Evolutionary conservation across 2,797 vertebrate species (phyloP).

Genomic region (Phalanger gymnotis): DNA sequence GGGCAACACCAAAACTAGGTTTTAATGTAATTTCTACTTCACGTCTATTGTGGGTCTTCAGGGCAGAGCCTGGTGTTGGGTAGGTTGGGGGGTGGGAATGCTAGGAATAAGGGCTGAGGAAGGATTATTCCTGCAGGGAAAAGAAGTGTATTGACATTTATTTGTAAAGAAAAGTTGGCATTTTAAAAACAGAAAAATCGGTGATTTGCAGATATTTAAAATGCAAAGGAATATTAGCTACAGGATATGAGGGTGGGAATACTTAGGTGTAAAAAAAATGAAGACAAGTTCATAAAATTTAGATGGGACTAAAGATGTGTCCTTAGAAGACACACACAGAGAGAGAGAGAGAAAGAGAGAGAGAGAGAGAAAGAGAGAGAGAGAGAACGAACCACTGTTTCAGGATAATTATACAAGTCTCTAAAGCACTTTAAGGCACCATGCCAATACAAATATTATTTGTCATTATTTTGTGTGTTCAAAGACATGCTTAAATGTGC

Average conservation of each 20-base stretch:
- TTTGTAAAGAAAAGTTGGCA: not conserved
- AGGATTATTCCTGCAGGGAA: not conserved
- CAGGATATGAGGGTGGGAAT: not conserved
- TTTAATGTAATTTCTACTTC: not conserved
- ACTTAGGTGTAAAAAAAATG: not conserved
- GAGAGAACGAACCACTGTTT: not conserved
- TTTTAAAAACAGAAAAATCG: not conserved
- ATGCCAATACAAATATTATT: constrained; percentile 2
- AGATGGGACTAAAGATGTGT: not conserved
- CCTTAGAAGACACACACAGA: not conserved
- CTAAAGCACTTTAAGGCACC: not conserved
- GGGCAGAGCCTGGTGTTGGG: not conserved
- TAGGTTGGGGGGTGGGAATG: not conserved
- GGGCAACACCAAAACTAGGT: not conserved
- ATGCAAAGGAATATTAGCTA: constrained; percentile 20
- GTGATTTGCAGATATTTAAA: constrained; percentile 12
- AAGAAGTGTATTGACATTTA: constrained; percentile 14
- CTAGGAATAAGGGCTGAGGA: not conserved
- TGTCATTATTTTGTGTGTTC: not conserved
- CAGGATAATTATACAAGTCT: not conserved
- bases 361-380: no score
- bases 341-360: no score
- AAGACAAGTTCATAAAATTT: not conserved
- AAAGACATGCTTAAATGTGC: constrained; percentile 14
- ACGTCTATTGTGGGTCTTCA: not conserved